Percentiles rank a stretch among this genome's conserved stretches.
Evolutionary conservation across 2,888 invertebrate species (phyloP).

Genomic region (Neocrepidodera transversa): DNA sequence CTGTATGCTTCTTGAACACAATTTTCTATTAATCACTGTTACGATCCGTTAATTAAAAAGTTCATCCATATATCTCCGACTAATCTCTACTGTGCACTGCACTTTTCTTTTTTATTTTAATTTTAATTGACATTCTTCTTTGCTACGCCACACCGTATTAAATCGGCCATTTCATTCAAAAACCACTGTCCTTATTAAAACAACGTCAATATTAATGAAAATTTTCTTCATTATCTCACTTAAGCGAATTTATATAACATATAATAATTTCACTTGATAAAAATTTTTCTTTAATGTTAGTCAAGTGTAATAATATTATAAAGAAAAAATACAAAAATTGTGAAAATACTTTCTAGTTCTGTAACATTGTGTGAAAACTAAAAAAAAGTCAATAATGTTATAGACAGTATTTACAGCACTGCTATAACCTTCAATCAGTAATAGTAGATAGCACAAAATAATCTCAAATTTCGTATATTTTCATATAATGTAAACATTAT

Average conservation of each 20-base stretch:
- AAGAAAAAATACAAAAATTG: too few species aligned
- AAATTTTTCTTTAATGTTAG: too few species aligned
- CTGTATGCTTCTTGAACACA: constrained; percentile 56
- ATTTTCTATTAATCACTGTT: constrained; percentile 60
- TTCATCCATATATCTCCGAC: constrained; percentile 55
- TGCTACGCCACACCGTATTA: constrained; percentile 22
- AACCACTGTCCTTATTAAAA: constrained; percentile 20
- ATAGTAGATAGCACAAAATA: too few species aligned
- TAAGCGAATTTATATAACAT: constrained; percentile 8
- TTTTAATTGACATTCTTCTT: constrained; percentile 45
- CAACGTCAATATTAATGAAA: constrained; percentile 1
- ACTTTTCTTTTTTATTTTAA: constrained; percentile 47
- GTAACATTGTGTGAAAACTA: too few species aligned
- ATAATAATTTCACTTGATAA: too few species aligned
- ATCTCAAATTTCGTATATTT: too few species aligned
- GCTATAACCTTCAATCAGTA: too few species aligned
- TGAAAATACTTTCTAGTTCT: too few species aligned
- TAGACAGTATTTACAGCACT: too few species aligned
- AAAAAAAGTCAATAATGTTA: too few species aligned
- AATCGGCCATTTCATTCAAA: constrained; percentile 23
- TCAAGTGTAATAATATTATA: too few species aligned
- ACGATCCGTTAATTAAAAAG: constrained; percentile 62
- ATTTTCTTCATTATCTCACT: not conserved
- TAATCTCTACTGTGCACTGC: constrained; percentile 48
- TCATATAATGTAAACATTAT: too few species aligned